These are phyloP conservation scores for Chironomus tepperi DNA, from an alignment of 1,140 invertebrate genomes.

Conservation along the genomic window DNA sequence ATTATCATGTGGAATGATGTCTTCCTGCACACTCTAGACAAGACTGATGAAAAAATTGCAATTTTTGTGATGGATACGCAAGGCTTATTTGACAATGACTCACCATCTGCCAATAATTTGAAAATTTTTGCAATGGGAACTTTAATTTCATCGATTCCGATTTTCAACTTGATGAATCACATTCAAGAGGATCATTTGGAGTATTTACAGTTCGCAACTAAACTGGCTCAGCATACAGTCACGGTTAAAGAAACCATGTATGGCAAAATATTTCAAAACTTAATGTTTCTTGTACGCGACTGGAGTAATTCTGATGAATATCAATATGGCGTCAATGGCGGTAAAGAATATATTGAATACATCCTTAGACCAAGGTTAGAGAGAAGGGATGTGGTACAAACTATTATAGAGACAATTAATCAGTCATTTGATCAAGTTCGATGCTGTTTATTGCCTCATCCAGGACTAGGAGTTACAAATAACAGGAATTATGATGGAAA, in stretches of 20 bases:
- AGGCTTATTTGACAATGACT: conserved; percentile 61
- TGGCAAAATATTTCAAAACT: background rate
- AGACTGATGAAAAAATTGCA: conserved; percentile 42
- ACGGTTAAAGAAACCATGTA: no score
- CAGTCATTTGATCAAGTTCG: background rate
- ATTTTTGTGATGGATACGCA: conserved; percentile 62
- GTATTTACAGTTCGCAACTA: conserved; percentile 59
- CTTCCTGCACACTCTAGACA: conserved; percentile 41
- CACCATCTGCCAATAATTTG: conserved; percentile 61
- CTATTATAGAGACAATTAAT: no score
- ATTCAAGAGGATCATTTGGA: conserved; percentile 59
- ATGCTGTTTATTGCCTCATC: background rate
- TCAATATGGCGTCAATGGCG: background rate
- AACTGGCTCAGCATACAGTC: conserved; percentile 66
- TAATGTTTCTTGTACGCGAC: background rate
- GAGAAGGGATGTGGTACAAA: no score
- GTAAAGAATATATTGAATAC: no score
- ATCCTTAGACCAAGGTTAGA: no score
- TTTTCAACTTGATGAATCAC: conserved; percentile 59
- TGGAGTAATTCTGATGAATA: background rate
- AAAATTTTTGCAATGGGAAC: conserved; percentile 58
- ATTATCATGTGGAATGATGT: conserved; percentile 61
- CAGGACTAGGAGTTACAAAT: background rate
- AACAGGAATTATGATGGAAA: background rate
- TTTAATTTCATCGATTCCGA: conserved; percentile 55